Percentiles rank a stretch among this genome's conserved stretches.
Conservation (phyloP, 2,113 vertebrate genomes). For the Tamias sibiricus region DNA sequence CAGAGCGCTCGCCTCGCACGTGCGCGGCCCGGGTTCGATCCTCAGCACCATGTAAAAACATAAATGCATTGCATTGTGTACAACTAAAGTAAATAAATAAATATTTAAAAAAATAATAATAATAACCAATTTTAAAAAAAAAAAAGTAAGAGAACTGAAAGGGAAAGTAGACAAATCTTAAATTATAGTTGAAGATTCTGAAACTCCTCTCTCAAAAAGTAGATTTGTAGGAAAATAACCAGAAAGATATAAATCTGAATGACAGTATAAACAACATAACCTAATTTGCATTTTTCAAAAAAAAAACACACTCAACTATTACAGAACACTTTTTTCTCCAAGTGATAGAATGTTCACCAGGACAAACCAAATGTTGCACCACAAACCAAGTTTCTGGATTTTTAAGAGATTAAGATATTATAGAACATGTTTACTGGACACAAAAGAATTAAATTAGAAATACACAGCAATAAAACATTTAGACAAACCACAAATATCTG, state of each 20-base stretch:
- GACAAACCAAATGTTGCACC: not conserved
- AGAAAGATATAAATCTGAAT: not conserved
- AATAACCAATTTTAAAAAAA: too few relatives aligned
- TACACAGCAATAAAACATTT: not conserved
- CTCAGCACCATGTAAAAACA: too few relatives aligned
- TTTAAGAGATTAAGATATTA: not conserved
- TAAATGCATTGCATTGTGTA: too few relatives aligned
- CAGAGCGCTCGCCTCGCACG: too few relatives aligned
- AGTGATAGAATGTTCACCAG: not conserved
- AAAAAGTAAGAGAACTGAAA: not conserved
- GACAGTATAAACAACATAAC: not conserved
- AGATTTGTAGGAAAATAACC: not conserved
- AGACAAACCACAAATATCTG: not conserved
- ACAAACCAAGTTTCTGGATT: not conserved
- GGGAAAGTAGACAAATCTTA: not conserved
- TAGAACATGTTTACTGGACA: not conserved
- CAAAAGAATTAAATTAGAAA: not conserved
- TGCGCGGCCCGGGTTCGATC: too few relatives aligned
- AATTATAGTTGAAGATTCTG: not conserved
- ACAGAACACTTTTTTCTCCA: not conserved
- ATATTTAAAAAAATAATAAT: too few relatives aligned
- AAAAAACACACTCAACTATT: not conserved
- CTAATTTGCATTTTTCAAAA: not conserved
- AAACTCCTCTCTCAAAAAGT: not conserved
- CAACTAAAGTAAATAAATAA: too few relatives aligned